Base-by-base conservation (phyloP, 2,113 vertebrate genomes). In the Amphiprion ocellaris region DNA sequence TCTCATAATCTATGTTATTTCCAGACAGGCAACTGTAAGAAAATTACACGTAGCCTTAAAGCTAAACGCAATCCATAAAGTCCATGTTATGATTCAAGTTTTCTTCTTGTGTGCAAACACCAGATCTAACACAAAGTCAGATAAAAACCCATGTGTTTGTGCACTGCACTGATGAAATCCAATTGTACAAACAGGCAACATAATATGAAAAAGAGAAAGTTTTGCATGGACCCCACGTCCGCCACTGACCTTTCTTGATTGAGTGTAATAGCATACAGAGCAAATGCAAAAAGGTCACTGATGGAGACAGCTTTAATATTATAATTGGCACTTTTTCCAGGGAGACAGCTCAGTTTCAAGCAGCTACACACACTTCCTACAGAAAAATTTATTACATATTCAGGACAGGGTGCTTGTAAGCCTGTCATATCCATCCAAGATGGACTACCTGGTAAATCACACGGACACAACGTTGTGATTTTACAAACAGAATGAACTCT, bases 221-320 rank as follows among this genome's bases (percentile, higher is more conserved):
- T 90, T 87, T 86, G 89, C 84, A 94, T 94, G 90, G 64, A 75
- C 83, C 61, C 89, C 92, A 93, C 92, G 89, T 91, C 87, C 87
- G 70, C 55, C 72, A 33, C 85, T 95, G 94, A 95, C 95, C 94
- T 96, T 96, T 95, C 91, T 79, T 93, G 93, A 94, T 94, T 94
- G 94, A 95, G 92, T 93, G 93, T 95, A 94, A 94, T 92, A 92
- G 92, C 80, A 86, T 37, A 86, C 90, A 89, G 92, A 94, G 92
- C 90, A 94, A 95, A 93, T 93, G 88, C 90, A 94, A 92, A 94
- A 95, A 96, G 95, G 95, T 95, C 93, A 94, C 81, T 84, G 82
- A 85, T 87, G 91, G 88, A 94, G 93, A 93, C 92, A 89, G 79
- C 81, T 88, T 94, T 94, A 95, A 94, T 94, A 94, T 93, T 92